These are phyloP conservation scores for Tetraneura akinire DNA, from an alignment of 1,140 invertebrate genomes.

Conservation along the genomic window DNA sequence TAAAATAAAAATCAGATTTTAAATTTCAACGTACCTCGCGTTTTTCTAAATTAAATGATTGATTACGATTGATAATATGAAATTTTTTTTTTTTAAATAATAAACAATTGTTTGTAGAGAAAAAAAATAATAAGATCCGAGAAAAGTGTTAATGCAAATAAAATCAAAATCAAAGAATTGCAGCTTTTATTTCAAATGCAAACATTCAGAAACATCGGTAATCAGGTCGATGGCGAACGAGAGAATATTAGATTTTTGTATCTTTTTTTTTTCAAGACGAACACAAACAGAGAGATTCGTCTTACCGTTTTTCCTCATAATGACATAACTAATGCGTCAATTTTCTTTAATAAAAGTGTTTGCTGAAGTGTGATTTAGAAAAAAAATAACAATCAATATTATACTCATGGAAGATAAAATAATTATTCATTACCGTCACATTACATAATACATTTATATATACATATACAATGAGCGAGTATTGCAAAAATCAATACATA, in stretches of 20 bases:
- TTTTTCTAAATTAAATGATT: too few relatives aligned
- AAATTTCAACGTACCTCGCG: too few relatives aligned
- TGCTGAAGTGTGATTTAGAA: not conserved
- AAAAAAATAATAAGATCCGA: not conserved
- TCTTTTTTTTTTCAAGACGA: not conserved
- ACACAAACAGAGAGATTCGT: not conserved
- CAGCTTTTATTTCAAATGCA: slow-evolving; percentile 11
- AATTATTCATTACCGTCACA: too few relatives aligned
- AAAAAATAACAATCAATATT: too few relatives aligned
- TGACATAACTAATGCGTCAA: not conserved
- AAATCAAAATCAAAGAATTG: slow-evolving; percentile 24
- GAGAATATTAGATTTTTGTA: not conserved
- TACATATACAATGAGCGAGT: too few relatives aligned
- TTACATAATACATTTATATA: too few relatives aligned
- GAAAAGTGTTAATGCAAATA: slow-evolving; percentile 14
- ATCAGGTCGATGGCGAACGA: slow-evolving; percentile 7
- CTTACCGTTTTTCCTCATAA: not conserved
- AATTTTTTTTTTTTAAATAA: not conserved
- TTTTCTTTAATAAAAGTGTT: not conserved
- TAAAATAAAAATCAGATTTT: too few relatives aligned
- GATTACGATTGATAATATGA: not conserved
- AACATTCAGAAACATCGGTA: slow-evolving; percentile 18
- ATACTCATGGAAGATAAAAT: too few relatives aligned
- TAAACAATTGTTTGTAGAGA: slow-evolving; percentile 14
- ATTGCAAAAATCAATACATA: too few relatives aligned